These are phyloP conservation scores for Sminthopsis crassicaudata DNA, from an alignment of 2,113 vertebrate species.

Conservation along the genomic window DNA sequence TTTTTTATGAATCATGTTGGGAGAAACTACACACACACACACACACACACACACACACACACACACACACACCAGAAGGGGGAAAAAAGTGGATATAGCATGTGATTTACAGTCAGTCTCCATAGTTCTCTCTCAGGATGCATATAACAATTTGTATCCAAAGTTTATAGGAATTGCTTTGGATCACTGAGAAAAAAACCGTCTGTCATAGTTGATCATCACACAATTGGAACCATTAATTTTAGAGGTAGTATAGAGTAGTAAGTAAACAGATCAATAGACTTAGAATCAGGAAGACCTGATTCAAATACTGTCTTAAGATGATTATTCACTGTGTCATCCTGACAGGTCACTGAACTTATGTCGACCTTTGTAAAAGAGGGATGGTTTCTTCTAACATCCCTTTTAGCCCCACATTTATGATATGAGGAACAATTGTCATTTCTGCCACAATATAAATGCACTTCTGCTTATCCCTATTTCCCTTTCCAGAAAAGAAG, in stretches of 20 bases:
- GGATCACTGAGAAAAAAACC: no score
- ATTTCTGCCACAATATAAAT: neutral
- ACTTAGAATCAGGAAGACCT: neutral
- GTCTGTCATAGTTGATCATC: no score
- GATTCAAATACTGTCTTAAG: neutral
- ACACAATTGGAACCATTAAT: neutral
- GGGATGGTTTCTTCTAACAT: neutral
- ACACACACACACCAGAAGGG: no score
- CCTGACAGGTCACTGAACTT: neutral
- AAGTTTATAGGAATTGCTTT: no score
- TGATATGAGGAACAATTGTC: neutral
- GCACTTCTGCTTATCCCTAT: neutral
- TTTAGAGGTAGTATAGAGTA: neutral
- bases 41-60: no score
- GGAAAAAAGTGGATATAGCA: no score
- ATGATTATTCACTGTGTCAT: neutral
- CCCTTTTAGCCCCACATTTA: neutral
- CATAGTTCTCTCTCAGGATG: no score
- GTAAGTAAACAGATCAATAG: neutral
- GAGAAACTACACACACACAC: no score
- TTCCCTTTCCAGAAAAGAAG: neutral
- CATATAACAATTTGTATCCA: no score
- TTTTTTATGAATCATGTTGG: no score
- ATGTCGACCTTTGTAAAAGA: neutral
- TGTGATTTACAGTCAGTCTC: no score